Conservation (phyloP, 2,113 vertebrate species). For the Ceyx margarethae region DNA sequence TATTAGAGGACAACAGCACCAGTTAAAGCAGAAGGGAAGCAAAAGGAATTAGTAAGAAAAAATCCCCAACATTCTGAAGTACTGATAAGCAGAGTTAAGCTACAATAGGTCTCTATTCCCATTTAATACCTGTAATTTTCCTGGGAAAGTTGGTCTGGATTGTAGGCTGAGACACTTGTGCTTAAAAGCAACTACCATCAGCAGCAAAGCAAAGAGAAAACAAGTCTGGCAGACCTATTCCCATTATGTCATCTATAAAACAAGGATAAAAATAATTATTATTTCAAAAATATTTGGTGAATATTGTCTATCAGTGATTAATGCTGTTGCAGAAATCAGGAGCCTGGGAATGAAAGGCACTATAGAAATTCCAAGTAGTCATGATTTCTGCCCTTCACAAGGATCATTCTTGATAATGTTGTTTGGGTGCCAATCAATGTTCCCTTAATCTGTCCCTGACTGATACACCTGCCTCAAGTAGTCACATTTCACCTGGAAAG, state of each 20-base stretch:
- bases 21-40: neutral
- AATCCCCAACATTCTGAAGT: neutral
- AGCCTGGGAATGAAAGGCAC: neutral
- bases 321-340: neutral
- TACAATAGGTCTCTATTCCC: neutral
- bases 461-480: neutral
- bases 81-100: neutral
- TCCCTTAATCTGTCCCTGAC: neutral
- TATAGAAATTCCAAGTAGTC: conserved; percentile 6
- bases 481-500: neutral
- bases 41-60: neutral
- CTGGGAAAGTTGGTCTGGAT: neutral
- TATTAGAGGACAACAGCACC: neutral
- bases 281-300: neutral
- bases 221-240: neutral
- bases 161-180: neutral
- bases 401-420: neutral
- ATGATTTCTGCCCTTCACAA: conserved; percentile 18
- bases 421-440: neutral
- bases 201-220: neutral
- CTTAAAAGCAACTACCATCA: neutral
- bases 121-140: neutral
- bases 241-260: conserved; percentile 32
- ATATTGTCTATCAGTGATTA: neutral
- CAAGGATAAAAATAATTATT: conserved; percentile 15